Evolutionary conservation across 1,140 invertebrate species (phyloP).

Genomic region (Lerema accius): DNA sequence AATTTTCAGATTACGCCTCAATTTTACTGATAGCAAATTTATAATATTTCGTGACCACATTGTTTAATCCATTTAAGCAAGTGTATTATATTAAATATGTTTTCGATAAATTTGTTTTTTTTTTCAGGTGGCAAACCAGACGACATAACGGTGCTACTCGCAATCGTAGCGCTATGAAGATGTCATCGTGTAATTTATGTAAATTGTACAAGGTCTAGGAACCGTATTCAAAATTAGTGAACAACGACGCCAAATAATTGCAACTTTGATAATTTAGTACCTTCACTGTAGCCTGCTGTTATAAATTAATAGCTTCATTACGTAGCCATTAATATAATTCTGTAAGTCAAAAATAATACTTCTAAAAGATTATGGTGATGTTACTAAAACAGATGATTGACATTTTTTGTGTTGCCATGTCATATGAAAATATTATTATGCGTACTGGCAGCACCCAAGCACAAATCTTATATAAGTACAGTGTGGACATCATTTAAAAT

Average conservation of each 20-base stretch:
- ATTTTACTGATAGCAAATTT: no score
- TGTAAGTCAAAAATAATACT: no score
- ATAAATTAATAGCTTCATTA: conserved; percentile 6
- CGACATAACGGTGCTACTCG: conserved; percentile 98
- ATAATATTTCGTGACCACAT: no score
- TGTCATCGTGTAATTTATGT: conserved; percentile 62
- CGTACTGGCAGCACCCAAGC: no score
- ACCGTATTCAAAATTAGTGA: conserved; percentile 59
- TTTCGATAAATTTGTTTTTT: conserved; percentile 67
- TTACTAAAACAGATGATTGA: no score
- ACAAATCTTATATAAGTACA: not conserved
- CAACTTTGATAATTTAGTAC: conserved; percentile 39
- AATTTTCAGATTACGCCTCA: no score
- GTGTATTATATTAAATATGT: no score
- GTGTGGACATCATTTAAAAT: not conserved
- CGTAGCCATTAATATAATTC: no score
- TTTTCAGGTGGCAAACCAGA: conserved; percentile 97
- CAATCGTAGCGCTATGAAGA: conserved; percentile 91
- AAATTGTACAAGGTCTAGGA: conserved; percentile 55
- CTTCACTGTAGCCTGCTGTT: not conserved
- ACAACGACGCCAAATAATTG: conserved; percentile 70
- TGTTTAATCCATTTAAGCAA: no score
- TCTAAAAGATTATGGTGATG: no score
- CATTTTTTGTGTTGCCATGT: no score
- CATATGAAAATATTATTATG: no score